A percentile compares a stretch with the other conserved stretches of the same genome.
These are phyloP conservation scores for Glandiceps talaboti DNA, from an alignment of 53 echinoderm and acorn worm genomes.

Conservation along the genomic window DNA sequence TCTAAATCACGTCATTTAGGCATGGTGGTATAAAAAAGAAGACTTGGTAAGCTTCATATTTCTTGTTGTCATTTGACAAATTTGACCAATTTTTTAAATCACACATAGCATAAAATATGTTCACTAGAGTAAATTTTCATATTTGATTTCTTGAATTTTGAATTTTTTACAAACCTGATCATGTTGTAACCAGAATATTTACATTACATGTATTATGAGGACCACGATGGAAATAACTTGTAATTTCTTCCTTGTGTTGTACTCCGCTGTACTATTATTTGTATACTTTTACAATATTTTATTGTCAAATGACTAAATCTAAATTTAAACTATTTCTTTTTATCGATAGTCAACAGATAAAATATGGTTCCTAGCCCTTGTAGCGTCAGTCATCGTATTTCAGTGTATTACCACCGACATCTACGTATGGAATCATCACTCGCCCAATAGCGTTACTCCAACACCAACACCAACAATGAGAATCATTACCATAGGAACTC, in stretches of 20 bases:
- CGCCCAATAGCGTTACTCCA: not conserved
- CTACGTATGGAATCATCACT: slow-evolving; percentile 43
- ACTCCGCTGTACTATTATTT: slow-evolving; percentile 1
- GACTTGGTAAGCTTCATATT: slow-evolving; percentile 46
- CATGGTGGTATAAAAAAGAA: slow-evolving; percentile 70
- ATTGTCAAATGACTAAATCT: not conserved
- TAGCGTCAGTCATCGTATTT: slow-evolving; percentile 54
- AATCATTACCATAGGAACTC: not conserved
- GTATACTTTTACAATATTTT: not conserved
- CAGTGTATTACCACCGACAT: slow-evolving; percentile 86
- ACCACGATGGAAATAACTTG: not conserved
- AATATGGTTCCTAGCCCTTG: slow-evolving; percentile 73
- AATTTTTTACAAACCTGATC: too few relatives aligned
- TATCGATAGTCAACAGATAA: slow-evolving; percentile 9
- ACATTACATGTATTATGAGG: too few relatives aligned
- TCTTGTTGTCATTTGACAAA: too few relatives aligned
- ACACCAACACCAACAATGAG: not conserved
- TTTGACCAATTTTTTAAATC: too few relatives aligned
- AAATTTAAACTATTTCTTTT: not conserved
- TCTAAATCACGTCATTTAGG: too few relatives aligned
- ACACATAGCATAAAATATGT: too few relatives aligned
- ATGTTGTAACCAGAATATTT: too few relatives aligned
- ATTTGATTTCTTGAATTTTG: too few relatives aligned
- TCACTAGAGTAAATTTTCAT: too few relatives aligned
- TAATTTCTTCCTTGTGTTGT: slow-evolving; percentile 1